Evolutionary conservation across 2,888 invertebrate genomes (phyloP), one percentile per base, ranked within the genome.

Genomic region (Melanophora roralis): DNA sequence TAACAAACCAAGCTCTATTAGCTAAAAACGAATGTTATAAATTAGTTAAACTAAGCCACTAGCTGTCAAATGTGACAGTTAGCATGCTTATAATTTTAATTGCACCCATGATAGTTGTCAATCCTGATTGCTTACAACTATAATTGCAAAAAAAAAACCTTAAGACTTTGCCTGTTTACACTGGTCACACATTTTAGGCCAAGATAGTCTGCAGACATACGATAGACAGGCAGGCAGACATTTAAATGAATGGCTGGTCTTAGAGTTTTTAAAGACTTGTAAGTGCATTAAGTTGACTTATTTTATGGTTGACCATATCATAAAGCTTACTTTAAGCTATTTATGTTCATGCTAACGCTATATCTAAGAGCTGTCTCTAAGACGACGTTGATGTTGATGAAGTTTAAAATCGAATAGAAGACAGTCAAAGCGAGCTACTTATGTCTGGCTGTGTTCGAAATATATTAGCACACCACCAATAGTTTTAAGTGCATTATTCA

Each of bases 61-160:
- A 77, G 80, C 73, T 83, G 83, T 83, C 80, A 83, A 77, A 80
- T 82, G 84, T 86, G 87, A 86, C 87, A 88, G 85, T 81, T 86
- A 85, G 85, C 87, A 86, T 84, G 88, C 84, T 84, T 86, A 87
- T 86, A 86, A 85, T 82, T 86, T 86, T 84, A 85, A 87, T 87
- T 85, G 84, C 81, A 73, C 83, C 75, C 82, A 69, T 81, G 82
- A 80, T 72, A 78, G 81, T 82, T 81, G 72, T 80, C 80, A 80
- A 80, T 80, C 72, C 72, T 80, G 80, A 80, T 80, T 57, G 75
- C 57, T 51, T 34, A 9, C 14, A 59, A 69, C 34, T 55, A 64
- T 38, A 21, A 34, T n/a, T 14, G 19, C 21, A 49, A 38, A 27
- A 12, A 47, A 59, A 60, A 32, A 16, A 53, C 36, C 23, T 8